Percentiles rank a stretch among this genome's conserved stretches.
Evolutionary conservation across 1,140 invertebrate genomes (phyloP).

Genomic region (Scaptomyza montana): DNA sequence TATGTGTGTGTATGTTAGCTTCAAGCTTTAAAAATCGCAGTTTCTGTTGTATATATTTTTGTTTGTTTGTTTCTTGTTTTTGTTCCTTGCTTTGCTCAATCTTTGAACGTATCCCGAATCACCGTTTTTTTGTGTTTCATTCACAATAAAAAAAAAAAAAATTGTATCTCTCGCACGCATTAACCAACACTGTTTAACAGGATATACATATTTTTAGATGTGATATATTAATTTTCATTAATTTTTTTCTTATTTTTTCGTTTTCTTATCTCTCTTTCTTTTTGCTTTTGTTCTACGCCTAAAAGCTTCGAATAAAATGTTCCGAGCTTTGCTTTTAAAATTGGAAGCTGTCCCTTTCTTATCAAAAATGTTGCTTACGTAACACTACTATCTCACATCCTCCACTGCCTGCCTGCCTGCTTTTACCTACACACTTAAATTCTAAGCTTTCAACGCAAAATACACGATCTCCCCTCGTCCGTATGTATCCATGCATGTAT

Average conservation of each 20-base stretch:
- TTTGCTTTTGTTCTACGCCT: background rate
- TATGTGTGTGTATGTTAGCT: constrained; percentile 59
- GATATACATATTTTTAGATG: background rate
- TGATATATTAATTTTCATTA: background rate
- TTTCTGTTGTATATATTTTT: constrained; percentile 51
- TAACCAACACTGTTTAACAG: constrained; percentile 49
- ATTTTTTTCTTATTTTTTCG: background rate
- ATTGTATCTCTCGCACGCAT: constrained; percentile 46
- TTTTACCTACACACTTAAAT: constrained; percentile 30
- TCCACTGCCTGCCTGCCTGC: background rate
- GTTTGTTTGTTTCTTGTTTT: constrained; percentile 36
- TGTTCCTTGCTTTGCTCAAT: constrained; percentile 47
- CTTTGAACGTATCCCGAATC: constrained; percentile 58
- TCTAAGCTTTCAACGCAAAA: constrained; percentile 30
- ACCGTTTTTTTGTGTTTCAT: constrained; percentile 65
- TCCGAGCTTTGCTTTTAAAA: constrained; percentile 24
- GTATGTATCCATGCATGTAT: constrained; percentile 30
- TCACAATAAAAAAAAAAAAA: constrained; percentile 60
- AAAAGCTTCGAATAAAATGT: constrained; percentile 31
- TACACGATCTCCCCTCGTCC: constrained; percentile 17
- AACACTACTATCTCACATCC: background rate
- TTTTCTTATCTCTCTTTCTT: background rate
- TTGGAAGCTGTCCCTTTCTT: constrained; percentile 16
- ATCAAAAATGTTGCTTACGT: constrained; percentile 23
- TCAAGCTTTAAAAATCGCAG: constrained; percentile 78